phyloP scores from a whole-genome alignment of 1,140 invertebrate species.

The Megathymus violae region DNA sequence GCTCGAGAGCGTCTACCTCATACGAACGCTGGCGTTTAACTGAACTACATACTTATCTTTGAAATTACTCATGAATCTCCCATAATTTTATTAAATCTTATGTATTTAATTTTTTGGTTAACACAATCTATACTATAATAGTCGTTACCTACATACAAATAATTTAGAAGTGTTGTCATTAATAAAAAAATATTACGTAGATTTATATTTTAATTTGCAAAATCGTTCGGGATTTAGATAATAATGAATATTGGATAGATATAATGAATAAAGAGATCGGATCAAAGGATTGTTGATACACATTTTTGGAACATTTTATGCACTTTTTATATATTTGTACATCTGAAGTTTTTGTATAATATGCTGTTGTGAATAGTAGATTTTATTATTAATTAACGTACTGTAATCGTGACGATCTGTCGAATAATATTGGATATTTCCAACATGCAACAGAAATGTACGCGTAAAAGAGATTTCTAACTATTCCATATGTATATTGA shows the following conservation, averaged over 20 bases:
- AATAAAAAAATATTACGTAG: constrained; percentile 26
- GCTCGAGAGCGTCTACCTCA: too few species aligned
- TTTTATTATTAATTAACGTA: constrained; percentile 34
- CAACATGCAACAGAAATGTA: too few species aligned
- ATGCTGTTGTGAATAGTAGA: constrained; percentile 60
- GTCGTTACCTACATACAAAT: background rate
- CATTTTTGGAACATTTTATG: constrained; percentile 81
- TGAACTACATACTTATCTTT: too few species aligned
- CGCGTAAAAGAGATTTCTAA: too few species aligned
- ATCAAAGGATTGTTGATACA: constrained; percentile 64
- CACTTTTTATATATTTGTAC: constrained; percentile 82
- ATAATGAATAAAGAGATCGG: constrained; percentile 35
- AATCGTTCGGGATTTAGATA: constrained; percentile 35
- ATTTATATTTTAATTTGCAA: constrained; percentile 44
- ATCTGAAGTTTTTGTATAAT: constrained; percentile 67
- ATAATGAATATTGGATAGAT: constrained; percentile 37
- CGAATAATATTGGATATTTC: background rate
- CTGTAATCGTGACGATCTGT: constrained; percentile 8
- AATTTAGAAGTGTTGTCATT: constrained; percentile 41
- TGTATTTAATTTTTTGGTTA: too few species aligned
- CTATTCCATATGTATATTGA: too few species aligned
- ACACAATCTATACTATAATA: too few species aligned
- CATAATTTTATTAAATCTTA: too few species aligned
- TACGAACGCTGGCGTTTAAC: too few species aligned
- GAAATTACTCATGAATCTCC: too few species aligned